Conservation (phyloP, 2,797 vertebrate genomes). For the Halcyon badia region DNA sequence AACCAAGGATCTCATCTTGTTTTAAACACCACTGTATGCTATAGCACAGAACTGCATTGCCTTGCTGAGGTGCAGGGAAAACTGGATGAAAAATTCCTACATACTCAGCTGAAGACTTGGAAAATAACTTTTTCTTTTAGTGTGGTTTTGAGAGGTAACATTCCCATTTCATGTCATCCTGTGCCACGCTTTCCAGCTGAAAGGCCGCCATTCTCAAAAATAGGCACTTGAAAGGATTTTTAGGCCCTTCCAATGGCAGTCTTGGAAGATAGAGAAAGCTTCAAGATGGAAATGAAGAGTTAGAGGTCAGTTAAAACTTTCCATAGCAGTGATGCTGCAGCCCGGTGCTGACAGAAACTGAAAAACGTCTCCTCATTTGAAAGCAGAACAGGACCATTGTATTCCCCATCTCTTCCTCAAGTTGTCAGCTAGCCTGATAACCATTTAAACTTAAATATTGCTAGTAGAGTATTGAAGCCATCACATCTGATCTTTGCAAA, state of each 20-base stretch:
- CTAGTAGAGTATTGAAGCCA: not conserved
- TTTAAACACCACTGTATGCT: not conserved
- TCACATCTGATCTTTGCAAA: not conserved
- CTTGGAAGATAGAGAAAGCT: not conserved
- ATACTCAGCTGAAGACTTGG: not conserved
- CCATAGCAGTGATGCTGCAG: not conserved
- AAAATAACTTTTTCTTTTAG: not conserved
- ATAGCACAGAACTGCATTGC: not conserved
- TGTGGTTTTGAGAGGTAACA: not conserved
- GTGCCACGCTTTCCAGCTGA: not conserved
- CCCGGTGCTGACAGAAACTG: not conserved
- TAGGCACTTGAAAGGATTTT: not conserved
- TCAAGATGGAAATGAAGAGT: not conserved
- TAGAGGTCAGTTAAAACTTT: not conserved
- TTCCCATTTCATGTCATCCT: not conserved
- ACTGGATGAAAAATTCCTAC: not conserved
- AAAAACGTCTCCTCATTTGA: not conserved
- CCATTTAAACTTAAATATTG: not conserved
- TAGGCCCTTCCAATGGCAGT: fast-evolving
- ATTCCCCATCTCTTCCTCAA: not conserved
- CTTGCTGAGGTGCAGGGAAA: not conserved
- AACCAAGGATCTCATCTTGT: not conserved
- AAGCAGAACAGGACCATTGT: not conserved
- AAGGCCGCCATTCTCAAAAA: not conserved
- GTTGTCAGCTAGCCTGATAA: not conserved